phyloP scores from a whole-genome alignment of 2,888 invertebrate species.

The Sepiola atlantica region DNA sequence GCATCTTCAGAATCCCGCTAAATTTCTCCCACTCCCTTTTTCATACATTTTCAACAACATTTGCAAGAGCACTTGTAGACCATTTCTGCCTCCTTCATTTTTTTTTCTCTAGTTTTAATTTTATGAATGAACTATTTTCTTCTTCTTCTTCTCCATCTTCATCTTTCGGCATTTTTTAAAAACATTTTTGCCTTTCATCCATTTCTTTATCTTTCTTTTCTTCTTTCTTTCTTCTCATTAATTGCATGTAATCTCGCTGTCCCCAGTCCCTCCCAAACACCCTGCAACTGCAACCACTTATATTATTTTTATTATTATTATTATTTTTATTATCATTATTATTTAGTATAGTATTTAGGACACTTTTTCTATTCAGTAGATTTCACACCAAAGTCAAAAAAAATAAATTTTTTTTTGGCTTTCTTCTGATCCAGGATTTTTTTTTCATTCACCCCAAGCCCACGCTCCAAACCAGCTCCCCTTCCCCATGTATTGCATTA shows the following conservation, averaged over 20 bases:
- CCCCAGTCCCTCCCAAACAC: not conserved
- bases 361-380: not conserved
- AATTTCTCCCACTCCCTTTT: not conserved
- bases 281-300: not conserved
- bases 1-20: not conserved
- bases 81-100: conserved; percentile 13
- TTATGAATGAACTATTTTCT: not conserved
- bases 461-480: not conserved
- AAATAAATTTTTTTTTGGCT: not conserved
- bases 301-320: not conserved
- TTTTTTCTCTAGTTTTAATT: not conserved
- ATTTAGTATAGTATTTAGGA: not conserved
- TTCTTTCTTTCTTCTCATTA: not conserved
- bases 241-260: not conserved
- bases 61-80: conserved; percentile 20
- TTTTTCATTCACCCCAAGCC: not conserved
- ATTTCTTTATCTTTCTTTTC: not conserved
- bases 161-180: not conserved
- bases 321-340: conserved; percentile 20
- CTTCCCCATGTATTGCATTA: no score
- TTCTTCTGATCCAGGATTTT: not conserved
- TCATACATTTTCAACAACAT: conserved; percentile 9
- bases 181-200: not conserved
- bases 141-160: conserved; percentile 4
- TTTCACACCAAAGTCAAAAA: not conserved